Evolutionary conservation across 2,888 invertebrate genomes (phyloP), one percentile per base, ranked within the genome.

Genomic region (Stictocephala bisonia): DNA sequence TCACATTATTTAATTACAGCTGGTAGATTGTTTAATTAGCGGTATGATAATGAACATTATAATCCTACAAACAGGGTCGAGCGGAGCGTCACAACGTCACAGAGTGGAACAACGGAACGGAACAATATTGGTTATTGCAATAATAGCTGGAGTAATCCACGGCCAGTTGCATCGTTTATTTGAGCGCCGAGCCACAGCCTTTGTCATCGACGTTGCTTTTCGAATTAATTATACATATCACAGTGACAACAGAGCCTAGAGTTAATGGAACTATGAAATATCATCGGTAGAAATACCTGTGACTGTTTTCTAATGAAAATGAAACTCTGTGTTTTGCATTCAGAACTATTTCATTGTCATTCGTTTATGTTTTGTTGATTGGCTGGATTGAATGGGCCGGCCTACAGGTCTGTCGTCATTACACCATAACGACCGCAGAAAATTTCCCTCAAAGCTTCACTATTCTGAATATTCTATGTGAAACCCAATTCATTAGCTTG

Each of bases 1-100:
- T 22, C 71, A 71, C 31, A 56, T 58, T 56, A 56, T 71, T 58
- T 71, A 71, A 71, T 71, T 71, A 71, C 24, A 71, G 44, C 31
- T 26, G 22, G 56, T 53, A 56, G 70, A 27, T 40, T 70, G 56
- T 70, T 58, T 70, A 60, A 60, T 60, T 60, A 60, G 24, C 29
- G 60, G 60, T 60, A 60, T 35, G 60, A 60, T 60, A 60, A 60
- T 60, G 60, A 60, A 60, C 60, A 40, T 18, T 60, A 27, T 60
- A 60, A 60, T 60, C 60, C 60, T 24, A 60, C 60, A 60, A 60
- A 60, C 60, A n/a, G 35, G 4, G n/a, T 31, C 56, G 27, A 29
- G 35, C n/a, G 60, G 2, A 40, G n/a, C n/a, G n/a, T n/a, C n/a
- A n/a, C n/a, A n/a, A n/a, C n/a, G n/a, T n/a, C n/a, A n/a, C n/a